Conservation (phyloP, 2,797 vertebrate species). For the Parauchenoglanis ngamensis region DNA sequence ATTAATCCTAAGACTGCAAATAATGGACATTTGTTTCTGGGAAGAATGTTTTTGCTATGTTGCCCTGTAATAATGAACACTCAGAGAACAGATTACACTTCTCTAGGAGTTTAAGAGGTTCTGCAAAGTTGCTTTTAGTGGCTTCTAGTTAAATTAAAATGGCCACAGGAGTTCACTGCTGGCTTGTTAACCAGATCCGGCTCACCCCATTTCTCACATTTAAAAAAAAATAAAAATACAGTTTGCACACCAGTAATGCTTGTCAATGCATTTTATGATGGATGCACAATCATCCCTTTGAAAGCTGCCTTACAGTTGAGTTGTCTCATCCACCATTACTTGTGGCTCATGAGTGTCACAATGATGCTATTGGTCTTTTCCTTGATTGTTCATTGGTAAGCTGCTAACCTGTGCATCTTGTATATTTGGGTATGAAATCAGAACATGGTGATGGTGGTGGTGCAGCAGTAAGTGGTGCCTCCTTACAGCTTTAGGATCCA, state of each 20-base stretch:
- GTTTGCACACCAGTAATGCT: background rate
- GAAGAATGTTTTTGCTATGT: background rate
- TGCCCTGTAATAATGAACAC: background rate
- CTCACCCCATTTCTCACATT: background rate
- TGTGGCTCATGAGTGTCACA: background rate
- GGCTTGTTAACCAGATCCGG: background rate
- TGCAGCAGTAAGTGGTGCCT: background rate
- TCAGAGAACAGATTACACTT: background rate
- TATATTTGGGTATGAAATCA: background rate
- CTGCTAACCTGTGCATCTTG: background rate
- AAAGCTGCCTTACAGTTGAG: background rate
- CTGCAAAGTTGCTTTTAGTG: background rate
- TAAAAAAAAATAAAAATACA: no score
- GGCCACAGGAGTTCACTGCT: background rate
- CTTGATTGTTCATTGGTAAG: background rate
- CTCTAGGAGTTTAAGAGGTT: background rate
- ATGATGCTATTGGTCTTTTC: background rate
- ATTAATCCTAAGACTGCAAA: background rate
- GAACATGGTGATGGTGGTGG: background rate
- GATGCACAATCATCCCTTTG: background rate
- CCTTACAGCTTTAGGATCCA: background rate
- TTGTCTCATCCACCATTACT: background rate
- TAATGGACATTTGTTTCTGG: background rate
- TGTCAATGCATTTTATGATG: no score
- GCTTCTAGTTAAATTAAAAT: background rate